These are phyloP conservation scores for Leptopterna dolabrata DNA, from an alignment of 2,888 invertebrate species.

Conservation along the genomic window DNA sequence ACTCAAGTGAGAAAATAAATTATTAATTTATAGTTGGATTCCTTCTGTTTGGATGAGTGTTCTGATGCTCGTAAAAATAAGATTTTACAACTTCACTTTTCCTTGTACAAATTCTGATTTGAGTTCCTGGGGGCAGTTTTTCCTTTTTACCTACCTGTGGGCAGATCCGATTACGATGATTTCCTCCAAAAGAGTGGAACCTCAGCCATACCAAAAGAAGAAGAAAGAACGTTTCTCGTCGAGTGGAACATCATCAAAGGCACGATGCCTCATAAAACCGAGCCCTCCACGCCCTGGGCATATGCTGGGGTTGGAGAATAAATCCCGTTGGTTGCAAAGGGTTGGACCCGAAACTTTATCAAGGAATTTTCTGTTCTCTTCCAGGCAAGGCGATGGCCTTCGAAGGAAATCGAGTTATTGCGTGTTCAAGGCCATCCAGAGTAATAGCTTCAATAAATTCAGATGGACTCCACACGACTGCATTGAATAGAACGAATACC, in stretches of 20 bases:
- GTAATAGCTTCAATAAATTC: not conserved
- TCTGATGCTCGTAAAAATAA: too few relatives aligned
- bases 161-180: too few relatives aligned
- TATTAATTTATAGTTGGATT: too few relatives aligned
- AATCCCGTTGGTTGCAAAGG: not conserved
- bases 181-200: too few relatives aligned
- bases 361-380: not conserved
- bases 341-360: not conserved
- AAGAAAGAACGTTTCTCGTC: too few relatives aligned
- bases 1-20: too few relatives aligned
- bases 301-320: not conserved
- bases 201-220: too few relatives aligned
- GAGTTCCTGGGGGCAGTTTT: too few relatives aligned
- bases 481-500: not conserved
- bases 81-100: too few relatives aligned
- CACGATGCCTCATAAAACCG: not conserved
- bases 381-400: not conserved
- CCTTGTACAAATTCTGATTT: too few relatives aligned
- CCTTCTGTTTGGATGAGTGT: too few relatives aligned
- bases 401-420: constrained; percentile 40
- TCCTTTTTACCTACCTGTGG: too few relatives aligned
- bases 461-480: not conserved
- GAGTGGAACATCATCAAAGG: not conserved
- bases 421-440: not conserved
- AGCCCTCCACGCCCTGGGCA: not conserved